Evolutionary conservation across 1,140 invertebrate species (phyloP).

Genomic region (Leptinotarsa lineolata): DNA sequence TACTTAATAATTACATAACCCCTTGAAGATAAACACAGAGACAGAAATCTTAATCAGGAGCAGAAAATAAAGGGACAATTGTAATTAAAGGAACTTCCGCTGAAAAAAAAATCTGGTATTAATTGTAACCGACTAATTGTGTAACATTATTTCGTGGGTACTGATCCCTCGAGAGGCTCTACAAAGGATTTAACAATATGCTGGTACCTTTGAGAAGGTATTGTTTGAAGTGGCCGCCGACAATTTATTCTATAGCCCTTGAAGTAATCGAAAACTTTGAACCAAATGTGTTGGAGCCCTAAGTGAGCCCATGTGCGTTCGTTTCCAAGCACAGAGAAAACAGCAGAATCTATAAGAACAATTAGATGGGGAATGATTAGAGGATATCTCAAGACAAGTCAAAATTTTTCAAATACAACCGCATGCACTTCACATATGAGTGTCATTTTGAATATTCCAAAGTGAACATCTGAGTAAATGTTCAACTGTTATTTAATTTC

Average conservation of each 20-base stretch:
- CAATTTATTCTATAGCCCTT: constrained; percentile 3
- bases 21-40: constrained; percentile 4
- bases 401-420: too few species aligned
- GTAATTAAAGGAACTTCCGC: constrained; percentile 3
- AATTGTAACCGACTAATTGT: constrained; percentile 2
- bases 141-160: background rate
- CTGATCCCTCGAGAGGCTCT: background rate
- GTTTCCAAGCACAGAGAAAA: too few species aligned
- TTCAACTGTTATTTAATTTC: too few species aligned
- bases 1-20: constrained; percentile 6
- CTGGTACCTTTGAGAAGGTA: constrained; percentile 1
- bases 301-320: too few species aligned
- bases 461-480: too few species aligned
- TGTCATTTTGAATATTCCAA: too few species aligned
- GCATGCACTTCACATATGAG: too few species aligned
- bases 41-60: background rate
- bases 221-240: background rate
- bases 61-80: constrained; percentile 1
- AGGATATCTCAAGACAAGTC: too few species aligned
- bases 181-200: background rate
- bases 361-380: too few species aligned
- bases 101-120: background rate
- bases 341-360: too few species aligned
- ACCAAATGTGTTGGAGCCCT: too few species aligned
- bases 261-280: background rate